Conservation (phyloP, 2,113 vertebrate species). For the Anhinga anhinga region DNA sequence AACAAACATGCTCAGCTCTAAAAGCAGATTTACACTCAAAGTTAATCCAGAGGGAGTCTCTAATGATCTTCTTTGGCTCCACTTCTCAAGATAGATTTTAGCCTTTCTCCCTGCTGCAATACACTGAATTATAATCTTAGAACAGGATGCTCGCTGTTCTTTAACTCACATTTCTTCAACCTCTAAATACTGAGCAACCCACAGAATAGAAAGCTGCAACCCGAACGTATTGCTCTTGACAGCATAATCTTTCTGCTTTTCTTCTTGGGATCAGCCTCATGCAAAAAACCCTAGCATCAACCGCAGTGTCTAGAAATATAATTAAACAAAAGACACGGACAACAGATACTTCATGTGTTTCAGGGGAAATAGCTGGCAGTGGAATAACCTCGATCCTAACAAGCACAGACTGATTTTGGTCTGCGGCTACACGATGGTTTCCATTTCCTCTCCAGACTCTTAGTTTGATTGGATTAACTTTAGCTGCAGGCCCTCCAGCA, state of each 20-base stretch:
- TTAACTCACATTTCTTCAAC: background rate
- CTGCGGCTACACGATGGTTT: background rate
- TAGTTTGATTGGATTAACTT: background rate
- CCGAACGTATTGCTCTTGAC: background rate
- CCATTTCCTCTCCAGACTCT: background rate
- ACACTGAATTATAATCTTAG: background rate
- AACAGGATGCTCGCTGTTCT: background rate
- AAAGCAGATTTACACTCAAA: background rate
- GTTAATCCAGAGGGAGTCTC: background rate
- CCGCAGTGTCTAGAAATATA: accelerated
- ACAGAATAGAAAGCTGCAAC: background rate
- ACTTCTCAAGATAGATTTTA: background rate
- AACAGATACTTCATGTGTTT: background rate
- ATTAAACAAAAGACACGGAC: background rate
- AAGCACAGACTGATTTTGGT: background rate
- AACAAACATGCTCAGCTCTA: background rate
- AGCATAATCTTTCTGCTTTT: background rate
- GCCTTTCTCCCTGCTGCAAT: background rate
- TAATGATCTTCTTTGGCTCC: background rate
- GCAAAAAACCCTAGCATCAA: background rate
- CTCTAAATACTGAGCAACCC: too few relatives aligned
- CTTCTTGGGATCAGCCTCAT: background rate
- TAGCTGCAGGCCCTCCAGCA: background rate
- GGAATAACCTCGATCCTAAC: background rate
- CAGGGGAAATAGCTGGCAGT: background rate